Percentiles rank a stretch among this genome's conserved stretches.
These are phyloP conservation scores for Magallana angulata DNA, from an alignment of 1,140 invertebrate genomes.

Conservation along the genomic window DNA sequence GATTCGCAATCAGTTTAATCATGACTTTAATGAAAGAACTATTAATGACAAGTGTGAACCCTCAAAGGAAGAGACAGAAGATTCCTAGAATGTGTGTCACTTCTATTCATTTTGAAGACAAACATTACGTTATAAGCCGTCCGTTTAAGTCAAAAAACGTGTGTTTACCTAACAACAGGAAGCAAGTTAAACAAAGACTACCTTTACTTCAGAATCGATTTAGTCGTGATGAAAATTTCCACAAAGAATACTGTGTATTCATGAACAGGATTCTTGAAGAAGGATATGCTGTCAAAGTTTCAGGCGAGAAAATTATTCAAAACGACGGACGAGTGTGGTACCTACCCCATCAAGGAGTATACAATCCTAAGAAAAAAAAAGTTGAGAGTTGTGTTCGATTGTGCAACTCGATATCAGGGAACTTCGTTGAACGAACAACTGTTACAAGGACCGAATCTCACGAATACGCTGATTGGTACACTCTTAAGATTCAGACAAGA, in stretches of 20 bases:
- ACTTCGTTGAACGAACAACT: slow-evolving; percentile 55
- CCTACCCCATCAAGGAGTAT: slow-evolving; percentile 60
- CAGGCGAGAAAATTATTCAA: not conserved
- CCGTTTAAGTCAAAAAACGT: slow-evolving; percentile 30
- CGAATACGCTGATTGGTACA: slow-evolving; percentile 59
- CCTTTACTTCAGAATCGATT: slow-evolving; percentile 28
- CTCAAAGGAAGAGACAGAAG: slow-evolving; percentile 21
- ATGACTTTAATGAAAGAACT: slow-evolving; percentile 37
- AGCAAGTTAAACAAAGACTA: slow-evolving; percentile 43
- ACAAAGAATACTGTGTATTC: slow-evolving; percentile 52
- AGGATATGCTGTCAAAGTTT: slow-evolving; percentile 41
- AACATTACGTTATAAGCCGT: slow-evolving; percentile 12
- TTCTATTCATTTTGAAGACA: slow-evolving; percentile 32
- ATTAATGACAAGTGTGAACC: slow-evolving; percentile 37
- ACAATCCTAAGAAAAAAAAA: slow-evolving; percentile 57
- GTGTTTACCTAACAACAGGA: slow-evolving; percentile 34
- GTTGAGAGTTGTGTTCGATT: slow-evolving; percentile 63
- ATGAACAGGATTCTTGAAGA: slow-evolving; percentile 46
- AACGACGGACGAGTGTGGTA: slow-evolving; percentile 58
- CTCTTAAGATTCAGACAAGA: slow-evolving; percentile 54
- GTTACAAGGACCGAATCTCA: slow-evolving; percentile 62
- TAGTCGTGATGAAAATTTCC: slow-evolving; percentile 41
- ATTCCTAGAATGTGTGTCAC: slow-evolving; percentile 41
- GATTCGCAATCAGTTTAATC: slow-evolving; percentile 33
- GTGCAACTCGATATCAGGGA: slow-evolving; percentile 51